Evolutionary conservation across 2,888 invertebrate species (phyloP).

Genomic region (Coleophora deauratella): DNA sequence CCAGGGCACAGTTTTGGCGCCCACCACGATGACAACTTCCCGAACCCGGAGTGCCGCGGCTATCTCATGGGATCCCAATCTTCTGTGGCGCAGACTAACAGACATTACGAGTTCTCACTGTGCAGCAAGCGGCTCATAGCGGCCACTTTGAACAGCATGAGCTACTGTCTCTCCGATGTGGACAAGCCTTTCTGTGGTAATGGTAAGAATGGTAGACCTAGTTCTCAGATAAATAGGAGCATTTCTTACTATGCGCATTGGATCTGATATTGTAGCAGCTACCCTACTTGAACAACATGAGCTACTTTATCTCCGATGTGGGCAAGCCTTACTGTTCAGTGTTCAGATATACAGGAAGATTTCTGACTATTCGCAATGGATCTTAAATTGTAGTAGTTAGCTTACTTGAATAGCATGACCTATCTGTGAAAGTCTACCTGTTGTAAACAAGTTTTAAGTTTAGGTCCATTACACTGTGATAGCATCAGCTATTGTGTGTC

Average conservation of each 20-base stretch:
- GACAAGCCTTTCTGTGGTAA: slow-evolving; percentile 68
- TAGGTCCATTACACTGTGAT: too few species aligned
- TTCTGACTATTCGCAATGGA: too few species aligned
- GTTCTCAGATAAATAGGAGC: too few species aligned
- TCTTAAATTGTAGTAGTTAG: too few species aligned
- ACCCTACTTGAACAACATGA: slow-evolving; percentile 64
- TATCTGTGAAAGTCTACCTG: too few species aligned
- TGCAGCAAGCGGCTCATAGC: slow-evolving; percentile 67
- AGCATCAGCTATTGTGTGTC: too few species aligned
- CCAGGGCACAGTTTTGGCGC: slow-evolving; percentile 72
- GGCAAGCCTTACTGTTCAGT: slow-evolving; percentile 63
- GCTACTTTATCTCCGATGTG: slow-evolving; percentile 57
- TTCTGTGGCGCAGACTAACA: slow-evolving; percentile 31
- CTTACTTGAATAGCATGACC: too few species aligned
- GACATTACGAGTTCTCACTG: slow-evolving; percentile 56
- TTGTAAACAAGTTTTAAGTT: too few species aligned
- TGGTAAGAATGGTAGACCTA: slow-evolving; percentile 37
- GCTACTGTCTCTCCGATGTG: slow-evolving; percentile 57
- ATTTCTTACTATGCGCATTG: too few species aligned
- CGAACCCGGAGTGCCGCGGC: slow-evolving; percentile 49
- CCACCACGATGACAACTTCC: slow-evolving; percentile 66
- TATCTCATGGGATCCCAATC: slow-evolving; percentile 68
- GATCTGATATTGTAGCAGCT: slow-evolving; percentile 53
- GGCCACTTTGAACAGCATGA: slow-evolving; percentile 58
- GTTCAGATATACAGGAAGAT: too few species aligned